A percentile compares a stretch with the other conserved stretches of the same genome.
phyloP scores from a whole-genome alignment of 2,797 vertebrate species.

The Cyprinodon diabolis region DNA sequence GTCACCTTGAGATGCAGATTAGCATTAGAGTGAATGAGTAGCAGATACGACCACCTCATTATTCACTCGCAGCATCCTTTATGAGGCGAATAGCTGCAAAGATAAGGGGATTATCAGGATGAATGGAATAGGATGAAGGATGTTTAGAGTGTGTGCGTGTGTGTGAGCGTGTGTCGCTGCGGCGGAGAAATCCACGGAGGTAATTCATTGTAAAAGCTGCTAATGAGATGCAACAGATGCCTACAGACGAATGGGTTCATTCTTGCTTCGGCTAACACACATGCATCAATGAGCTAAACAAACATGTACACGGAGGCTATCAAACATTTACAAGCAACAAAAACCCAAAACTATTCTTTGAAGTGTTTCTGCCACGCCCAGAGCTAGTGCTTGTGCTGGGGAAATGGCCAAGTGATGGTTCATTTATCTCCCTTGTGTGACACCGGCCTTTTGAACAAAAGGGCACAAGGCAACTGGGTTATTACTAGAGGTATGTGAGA shows the following conservation, averaged over 20 bases:
- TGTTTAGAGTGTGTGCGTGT: slow-evolving; percentile 16
- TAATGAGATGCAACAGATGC: slow-evolving; percentile 73
- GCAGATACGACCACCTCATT: slow-evolving; percentile 58
- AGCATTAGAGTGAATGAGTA: slow-evolving; percentile 49
- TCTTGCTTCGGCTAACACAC: slow-evolving; percentile 4
- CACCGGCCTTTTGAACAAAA: slow-evolving; percentile 50
- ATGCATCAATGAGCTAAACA: neutral
- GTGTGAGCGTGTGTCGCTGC: slow-evolving; percentile 7
- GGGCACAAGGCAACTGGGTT: slow-evolving; percentile 23
- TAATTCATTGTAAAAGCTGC: slow-evolving; percentile 51
- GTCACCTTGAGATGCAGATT: slow-evolving; percentile 69
- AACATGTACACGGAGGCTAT: slow-evolving; percentile 1
- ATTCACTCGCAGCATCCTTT: slow-evolving; percentile 58
- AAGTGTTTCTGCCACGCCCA: slow-evolving; percentile 19
- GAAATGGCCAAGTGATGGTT: slow-evolving; percentile 31
- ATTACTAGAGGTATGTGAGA: slow-evolving; percentile 37
- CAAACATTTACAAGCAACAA: neutral
- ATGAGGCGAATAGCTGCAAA: slow-evolving; percentile 62
- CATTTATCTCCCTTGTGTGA: slow-evolving; percentile 55
- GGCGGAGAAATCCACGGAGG: slow-evolving; percentile 26
- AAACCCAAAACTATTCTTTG: neutral
- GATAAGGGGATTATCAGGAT: slow-evolving; percentile 70
- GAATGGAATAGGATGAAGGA: slow-evolving; percentile 48
- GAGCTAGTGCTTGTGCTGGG: slow-evolving; percentile 12
- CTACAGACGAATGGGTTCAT: slow-evolving; percentile 15